Percentiles rank a stretch among this genome's conserved stretches.
phyloP scores from a whole-genome alignment of 2,797 vertebrate species.

The Sebastes trivittatus region DNA sequence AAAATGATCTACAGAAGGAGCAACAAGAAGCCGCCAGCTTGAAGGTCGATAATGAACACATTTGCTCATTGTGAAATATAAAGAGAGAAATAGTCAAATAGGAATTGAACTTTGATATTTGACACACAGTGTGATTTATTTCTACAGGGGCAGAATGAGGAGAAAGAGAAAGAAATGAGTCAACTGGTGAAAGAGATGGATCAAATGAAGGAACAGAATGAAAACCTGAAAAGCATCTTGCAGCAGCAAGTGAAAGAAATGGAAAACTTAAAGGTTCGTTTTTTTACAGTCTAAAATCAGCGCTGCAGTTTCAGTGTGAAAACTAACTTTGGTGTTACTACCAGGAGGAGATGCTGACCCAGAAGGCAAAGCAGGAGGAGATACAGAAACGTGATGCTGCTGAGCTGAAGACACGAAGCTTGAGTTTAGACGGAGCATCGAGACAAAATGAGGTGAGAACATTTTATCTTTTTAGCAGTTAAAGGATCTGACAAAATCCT shows the following conservation, averaged over 20 bases:
- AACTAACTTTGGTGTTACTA: background rate
- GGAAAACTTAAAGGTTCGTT: slow-evolving; percentile 65
- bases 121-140: slow-evolving; percentile 4
- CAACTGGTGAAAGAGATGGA: slow-evolving; percentile 56
- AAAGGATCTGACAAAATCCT: background rate
- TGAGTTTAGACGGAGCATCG: background rate
- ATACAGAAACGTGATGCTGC: background rate
- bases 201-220: slow-evolving; percentile 47
- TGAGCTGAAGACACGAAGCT: slow-evolving; percentile 16
- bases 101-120: slow-evolving; percentile 23
- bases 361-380: slow-evolving; percentile 44
- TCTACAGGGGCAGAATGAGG: slow-evolving; percentile 80
- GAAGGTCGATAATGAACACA: slow-evolving; percentile 59
- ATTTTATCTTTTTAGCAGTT: background rate
- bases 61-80: slow-evolving; percentile 5
- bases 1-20: slow-evolving; percentile 47
- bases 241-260: slow-evolving; percentile 62
- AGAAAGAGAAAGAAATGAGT: slow-evolving; percentile 73
- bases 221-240: slow-evolving; percentile 38
- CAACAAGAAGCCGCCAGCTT: slow-evolving; percentile 50
- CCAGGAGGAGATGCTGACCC: slow-evolving; percentile 44
- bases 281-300: background rate
- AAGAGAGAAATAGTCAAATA: background rate
- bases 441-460: slow-evolving; percentile 42
- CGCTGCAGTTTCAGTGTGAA: accelerated